Percentiles rank a stretch among this genome's conserved stretches.
Evolutionary conservation across 2,888 invertebrate genomes (phyloP).

Genomic region (Cheilosia scutellata): DNA sequence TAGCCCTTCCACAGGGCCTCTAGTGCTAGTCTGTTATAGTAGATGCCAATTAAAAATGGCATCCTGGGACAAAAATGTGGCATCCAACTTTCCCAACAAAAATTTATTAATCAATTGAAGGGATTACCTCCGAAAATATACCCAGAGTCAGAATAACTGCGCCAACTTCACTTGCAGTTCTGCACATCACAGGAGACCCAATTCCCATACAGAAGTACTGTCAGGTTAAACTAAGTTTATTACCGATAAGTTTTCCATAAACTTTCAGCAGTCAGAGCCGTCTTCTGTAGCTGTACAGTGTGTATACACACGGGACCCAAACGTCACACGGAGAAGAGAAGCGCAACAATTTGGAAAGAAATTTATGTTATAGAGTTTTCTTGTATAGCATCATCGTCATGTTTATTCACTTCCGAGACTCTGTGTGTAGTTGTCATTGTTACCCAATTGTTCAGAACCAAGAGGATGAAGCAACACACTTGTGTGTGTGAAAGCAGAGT

Average conservation of each 20-base stretch:
- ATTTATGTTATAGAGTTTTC: constrained; percentile 46
- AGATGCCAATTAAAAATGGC: not conserved
- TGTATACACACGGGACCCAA: not conserved
- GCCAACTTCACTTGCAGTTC: constrained; percentile 21
- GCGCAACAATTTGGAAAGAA: constrained; percentile 68
- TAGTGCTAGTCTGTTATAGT: too few species aligned
- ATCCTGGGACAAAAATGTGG: not conserved
- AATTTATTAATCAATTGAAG: constrained; percentile 36
- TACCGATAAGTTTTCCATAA: constrained; percentile 57
- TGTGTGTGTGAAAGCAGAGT: not conserved
- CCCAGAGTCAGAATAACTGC: constrained; percentile 17
- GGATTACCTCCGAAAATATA: not conserved
- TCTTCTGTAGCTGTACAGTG: not conserved
- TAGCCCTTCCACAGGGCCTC: too few species aligned
- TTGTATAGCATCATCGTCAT: constrained; percentile 49
- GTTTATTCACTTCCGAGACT: constrained; percentile 65
- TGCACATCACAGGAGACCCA: constrained; percentile 11
- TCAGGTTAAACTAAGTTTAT: constrained; percentile 60
- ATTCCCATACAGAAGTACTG: constrained; percentile 20
- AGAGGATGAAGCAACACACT: not conserved
- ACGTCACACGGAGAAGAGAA: not conserved
- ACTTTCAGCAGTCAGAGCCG: constrained; percentile 39
- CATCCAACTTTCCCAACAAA: constrained; percentile 7
- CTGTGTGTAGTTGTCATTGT: constrained; percentile 55
- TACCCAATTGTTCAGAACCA: constrained; percentile 6